These are phyloP conservation scores for Notodonta dromedarius DNA, from an alignment of 2,888 invertebrate genomes.

Conservation along the genomic window DNA sequence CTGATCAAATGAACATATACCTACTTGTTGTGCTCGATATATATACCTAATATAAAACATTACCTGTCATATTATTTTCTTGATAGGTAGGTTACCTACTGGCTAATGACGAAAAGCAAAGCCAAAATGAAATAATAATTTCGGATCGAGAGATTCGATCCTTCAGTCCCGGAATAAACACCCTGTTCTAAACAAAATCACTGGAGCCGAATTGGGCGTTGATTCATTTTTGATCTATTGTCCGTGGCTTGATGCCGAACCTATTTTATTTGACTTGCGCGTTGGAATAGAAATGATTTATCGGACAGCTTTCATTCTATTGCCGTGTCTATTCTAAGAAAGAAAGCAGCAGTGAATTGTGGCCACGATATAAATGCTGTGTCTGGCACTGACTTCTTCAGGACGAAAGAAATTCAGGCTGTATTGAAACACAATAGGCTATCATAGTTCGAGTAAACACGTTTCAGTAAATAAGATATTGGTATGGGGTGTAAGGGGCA, in stretches of 20 bases:
- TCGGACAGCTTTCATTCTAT: neutral
- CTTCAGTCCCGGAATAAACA: neutral
- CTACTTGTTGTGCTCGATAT: no score
- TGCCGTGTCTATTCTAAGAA: neutral
- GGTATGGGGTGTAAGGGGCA: no score
- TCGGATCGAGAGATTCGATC: no score
- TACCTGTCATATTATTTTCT: no score
- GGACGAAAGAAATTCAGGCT: neutral
- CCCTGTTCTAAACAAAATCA: slow-evolving; percentile 1
- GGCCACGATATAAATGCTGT: neutral
- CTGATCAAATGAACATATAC: no score
- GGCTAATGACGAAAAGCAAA: no score
- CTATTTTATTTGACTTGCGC: neutral
- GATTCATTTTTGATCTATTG: slow-evolving; percentile 3
- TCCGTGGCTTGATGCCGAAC: neutral
- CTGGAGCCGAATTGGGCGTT: neutral
- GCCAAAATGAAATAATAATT: no score
- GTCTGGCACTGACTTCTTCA: neutral
- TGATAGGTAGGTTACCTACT: no score
- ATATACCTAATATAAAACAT: no score
- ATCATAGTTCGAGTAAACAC: neutral
- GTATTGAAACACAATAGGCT: neutral
- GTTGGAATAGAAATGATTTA: slow-evolving; percentile 1
- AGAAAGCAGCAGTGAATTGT: neutral
- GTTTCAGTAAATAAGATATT: neutral